Evolutionary conservation across 2,113 vertebrate species (phyloP).

Genomic region (Cryptotis parvus): DNA sequence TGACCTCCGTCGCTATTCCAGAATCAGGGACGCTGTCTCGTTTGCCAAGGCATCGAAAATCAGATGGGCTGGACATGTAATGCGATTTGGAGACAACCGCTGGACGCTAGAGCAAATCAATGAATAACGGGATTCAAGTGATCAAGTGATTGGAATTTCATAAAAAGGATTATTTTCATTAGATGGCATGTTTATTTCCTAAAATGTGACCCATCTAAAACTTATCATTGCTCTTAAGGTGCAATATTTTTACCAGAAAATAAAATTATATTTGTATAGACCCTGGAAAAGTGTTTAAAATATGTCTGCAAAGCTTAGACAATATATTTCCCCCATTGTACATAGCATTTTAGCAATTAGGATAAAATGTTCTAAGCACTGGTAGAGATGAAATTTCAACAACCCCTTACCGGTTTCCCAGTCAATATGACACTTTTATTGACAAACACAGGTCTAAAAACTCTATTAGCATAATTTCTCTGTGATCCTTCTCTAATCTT

Average conservation of each 20-base stretch:
- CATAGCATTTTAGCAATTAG: not conserved
- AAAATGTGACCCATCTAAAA: not conserved
- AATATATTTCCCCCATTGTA: not conserved
- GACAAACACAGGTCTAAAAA: not conserved
- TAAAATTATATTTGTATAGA: not conserved
- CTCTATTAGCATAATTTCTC: not conserved
- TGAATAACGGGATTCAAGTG: too few species aligned
- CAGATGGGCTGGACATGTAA: too few species aligned
- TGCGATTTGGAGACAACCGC: too few species aligned
- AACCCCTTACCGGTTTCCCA: not conserved
- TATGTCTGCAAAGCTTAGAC: not conserved
- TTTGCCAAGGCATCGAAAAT: too few species aligned
- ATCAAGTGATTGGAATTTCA: not conserved
- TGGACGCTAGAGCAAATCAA: too few species aligned
- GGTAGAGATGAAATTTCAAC: not conserved
- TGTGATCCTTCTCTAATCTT: not conserved
- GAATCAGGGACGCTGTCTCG: too few species aligned
- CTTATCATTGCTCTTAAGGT: not conserved
- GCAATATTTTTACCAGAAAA: conserved; percentile 1
- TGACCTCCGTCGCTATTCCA: too few species aligned
- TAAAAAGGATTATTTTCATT: conserved; percentile 9
- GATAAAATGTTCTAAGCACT: not conserved
- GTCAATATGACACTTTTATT: not conserved
- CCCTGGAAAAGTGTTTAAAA: not conserved
- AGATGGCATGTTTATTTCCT: not conserved